A percentile compares a stretch with the other conserved stretches of the same genome.
Evolutionary conservation across 2,888 invertebrate genomes (phyloP).

Genomic region (Emmelina monodactyla): DNA sequence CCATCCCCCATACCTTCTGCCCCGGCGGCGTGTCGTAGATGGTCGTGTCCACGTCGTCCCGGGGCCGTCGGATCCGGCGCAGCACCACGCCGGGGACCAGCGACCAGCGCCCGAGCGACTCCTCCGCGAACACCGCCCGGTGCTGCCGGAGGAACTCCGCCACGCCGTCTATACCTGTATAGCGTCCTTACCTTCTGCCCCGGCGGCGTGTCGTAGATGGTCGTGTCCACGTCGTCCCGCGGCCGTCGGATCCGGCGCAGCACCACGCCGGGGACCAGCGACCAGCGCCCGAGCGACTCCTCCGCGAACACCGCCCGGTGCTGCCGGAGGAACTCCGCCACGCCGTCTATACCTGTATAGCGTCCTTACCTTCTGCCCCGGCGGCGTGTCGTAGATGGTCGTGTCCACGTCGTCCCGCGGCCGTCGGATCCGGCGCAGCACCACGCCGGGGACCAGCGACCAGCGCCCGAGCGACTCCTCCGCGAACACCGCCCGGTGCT

Average conservation of each 20-base stretch:
- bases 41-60: conserved; percentile 38
- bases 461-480: conserved; percentile 22
- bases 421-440: conserved; percentile 26
- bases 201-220: conserved; percentile 53
- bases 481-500: conserved; percentile 31
- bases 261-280: conserved; percentile 28
- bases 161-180: conserved; percentile 33
- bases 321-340: conserved; percentile 32
- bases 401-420: conserved; percentile 31
- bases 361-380: conserved; percentile 49
- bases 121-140: conserved; percentile 29
- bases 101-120: conserved; percentile 22
- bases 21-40: conserved; percentile 57
- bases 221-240: conserved; percentile 35
- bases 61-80: conserved; percentile 25
- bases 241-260: conserved; percentile 26
- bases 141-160: conserved; percentile 34
- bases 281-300: conserved; percentile 22
- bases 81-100: conserved; percentile 30
- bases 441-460: conserved; percentile 31
- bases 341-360: conserved; percentile 36
- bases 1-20: conserved; percentile 39
- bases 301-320: conserved; percentile 32
- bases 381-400: conserved; percentile 54
- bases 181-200: conserved; percentile 58